Evolutionary conservation across 1,140 invertebrate genomes (phyloP), one percentile per base, ranked within the genome.

Genomic region (Delia radicum): DNA sequence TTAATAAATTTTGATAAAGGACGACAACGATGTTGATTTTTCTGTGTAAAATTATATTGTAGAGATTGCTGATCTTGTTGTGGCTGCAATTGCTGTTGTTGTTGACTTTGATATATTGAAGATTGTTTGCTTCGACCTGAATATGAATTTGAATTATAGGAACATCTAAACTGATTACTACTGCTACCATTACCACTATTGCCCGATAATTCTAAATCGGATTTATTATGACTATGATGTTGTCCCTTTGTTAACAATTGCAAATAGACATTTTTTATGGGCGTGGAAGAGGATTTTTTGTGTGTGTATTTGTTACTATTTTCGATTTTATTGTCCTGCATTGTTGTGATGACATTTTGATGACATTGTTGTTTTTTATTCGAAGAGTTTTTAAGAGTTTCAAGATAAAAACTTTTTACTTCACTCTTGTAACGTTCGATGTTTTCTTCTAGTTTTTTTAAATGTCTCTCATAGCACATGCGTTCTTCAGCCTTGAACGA

Each of bases 361-460:
- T 71, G 42, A 31, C n/a, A 18, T 12, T 21, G 15, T 12, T 27
- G 18, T 28, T 65, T 29, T n/a, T n/a, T 55, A 46, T 24, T 76
- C 21, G 3, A n/a, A n/a, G 75, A 26, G 46, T 74, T 55, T 31
- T 31, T 74, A 31, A 69, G 71, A 8, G 63, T 75, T 29, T 77
- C 76, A 28, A 27, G 74, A 67, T 67, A 77, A 73, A 77, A 77
- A 28, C 75, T 74, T 61, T 78, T 77, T 6, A 78, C 75, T 42
- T 78, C 77, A 15, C 71, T 74, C 33, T 78, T 78, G 15, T 78
- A 76, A 29, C 71, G 67, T 69, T 75, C 72, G 27, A 78, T 78
- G 62, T 77, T 28, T 33, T 78, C 77, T 48, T 78, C 77, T 18
- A 78, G 28, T 42, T 73, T 74, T 33, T 77, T 74, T 24, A 78